Base-by-base conservation (phyloP, 2,113 vertebrate species). In the Grammomys surdaster region DNA sequence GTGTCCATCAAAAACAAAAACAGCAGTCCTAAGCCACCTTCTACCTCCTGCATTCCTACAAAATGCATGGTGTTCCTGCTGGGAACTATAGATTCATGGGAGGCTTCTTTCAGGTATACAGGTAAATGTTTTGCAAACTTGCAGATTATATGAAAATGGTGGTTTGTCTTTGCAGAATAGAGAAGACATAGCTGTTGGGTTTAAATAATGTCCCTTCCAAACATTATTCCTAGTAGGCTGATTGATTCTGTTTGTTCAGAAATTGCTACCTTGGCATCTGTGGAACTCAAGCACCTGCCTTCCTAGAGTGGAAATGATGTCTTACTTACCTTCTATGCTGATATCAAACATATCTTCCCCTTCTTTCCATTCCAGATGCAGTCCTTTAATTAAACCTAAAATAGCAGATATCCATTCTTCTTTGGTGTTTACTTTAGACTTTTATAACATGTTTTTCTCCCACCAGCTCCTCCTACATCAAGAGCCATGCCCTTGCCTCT, bases 171-270 rank as follows among this genome's bases (percentile, higher is more conserved):
- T 58, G 58, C 17, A 76, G 46, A 88, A 58, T 9, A 72, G 16
- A 1, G 19, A 76, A 26, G 2, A 3, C 14, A 0, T 2, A 9
- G 20, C 19, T 5, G 2, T 1, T 56, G 31, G 10, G 2, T 69
- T 93, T 22, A 17, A 9, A 46, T 28, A 67, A 70, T 73, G 5
- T 0, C 12, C 22, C 7, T 4, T 31, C 5, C 2, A 4, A 36
- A 4, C 1, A 5, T 36, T 46, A 48, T 7, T 82, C 2, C 14
- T 24, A 14, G 12, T 4, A 48, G 0, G 2, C 0, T 40, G 28
- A 36, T 36, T 26, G 2, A 5, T 14, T 36, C 1, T 5, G 7
- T 33, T 78, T 54, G 72, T 51, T n/a, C 20, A 60, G 40, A 24
- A 69, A 43, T 0, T 24, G 33, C 36, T 28, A 65, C 26, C 1